Evolutionary conservation across 2,113 vertebrate species (phyloP).

Genomic region (Pelmatolapia mariae): DNA sequence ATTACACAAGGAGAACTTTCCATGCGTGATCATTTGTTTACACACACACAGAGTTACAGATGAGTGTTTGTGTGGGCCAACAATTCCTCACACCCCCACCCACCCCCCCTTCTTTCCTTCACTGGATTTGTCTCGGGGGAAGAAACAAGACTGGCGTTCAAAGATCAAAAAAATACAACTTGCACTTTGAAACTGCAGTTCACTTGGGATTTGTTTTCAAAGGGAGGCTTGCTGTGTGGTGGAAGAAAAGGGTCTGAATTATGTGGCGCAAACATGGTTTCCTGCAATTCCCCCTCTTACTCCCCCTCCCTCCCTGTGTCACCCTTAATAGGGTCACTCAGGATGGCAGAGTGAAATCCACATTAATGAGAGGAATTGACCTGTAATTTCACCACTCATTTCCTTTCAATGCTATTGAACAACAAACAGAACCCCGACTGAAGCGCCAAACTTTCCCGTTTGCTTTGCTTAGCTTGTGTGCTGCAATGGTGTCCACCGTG

Average conservation of each 20-base stretch:
- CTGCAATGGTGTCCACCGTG: constrained; percentile 39
- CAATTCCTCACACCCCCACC: background rate
- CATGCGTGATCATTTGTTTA: constrained; percentile 22
- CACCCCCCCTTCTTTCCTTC: background rate
- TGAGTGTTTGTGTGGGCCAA: background rate
- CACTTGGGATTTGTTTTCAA: constrained; percentile 32
- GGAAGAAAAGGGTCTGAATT: background rate
- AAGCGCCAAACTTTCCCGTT: background rate
- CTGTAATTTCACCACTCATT: constrained; percentile 57
- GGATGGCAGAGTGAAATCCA: constrained; percentile 51
- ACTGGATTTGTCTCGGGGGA: background rate
- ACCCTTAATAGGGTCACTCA: constrained; percentile 61
- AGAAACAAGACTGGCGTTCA: constrained; percentile 11
- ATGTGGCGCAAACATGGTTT: constrained; percentile 21
- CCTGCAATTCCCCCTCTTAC: background rate
- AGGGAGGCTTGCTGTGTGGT: background rate
- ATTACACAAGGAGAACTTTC: constrained; percentile 9
- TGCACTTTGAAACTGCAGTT: constrained; percentile 20
- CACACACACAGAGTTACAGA: background rate
- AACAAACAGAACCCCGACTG: constrained; percentile 39
- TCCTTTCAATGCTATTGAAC: constrained; percentile 50
- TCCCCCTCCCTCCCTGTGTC: constrained; percentile 1
- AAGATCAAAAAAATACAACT: constrained; percentile 19
- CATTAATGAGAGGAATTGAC: constrained; percentile 58
- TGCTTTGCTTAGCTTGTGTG: constrained; percentile 17